phyloP scores from a whole-genome alignment of 2,113 vertebrate species.

The Pipa parva region DNA sequence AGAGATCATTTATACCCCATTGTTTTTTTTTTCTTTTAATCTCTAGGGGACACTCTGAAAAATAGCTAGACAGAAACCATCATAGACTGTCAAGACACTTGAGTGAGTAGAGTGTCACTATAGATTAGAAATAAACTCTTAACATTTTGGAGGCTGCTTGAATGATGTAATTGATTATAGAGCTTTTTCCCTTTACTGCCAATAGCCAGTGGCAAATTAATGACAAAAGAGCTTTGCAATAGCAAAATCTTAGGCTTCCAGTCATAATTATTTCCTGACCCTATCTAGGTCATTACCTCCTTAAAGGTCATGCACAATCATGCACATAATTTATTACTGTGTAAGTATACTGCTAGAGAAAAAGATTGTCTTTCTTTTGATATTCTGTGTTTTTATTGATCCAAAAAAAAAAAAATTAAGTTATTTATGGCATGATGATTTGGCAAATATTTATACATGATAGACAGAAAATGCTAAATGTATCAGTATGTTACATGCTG shows the following conservation, averaged over 20 bases:
- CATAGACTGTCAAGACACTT: not conserved
- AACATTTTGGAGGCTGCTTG: not conserved
- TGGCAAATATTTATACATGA: too few relatives aligned
- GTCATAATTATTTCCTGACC: constrained; percentile 24
- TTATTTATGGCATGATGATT: not conserved
- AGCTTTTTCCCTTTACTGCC: not conserved
- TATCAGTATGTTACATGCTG: too few relatives aligned
- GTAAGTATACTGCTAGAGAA: constrained; percentile 10
- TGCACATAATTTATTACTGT: constrained; percentile 19
- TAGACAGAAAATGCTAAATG: too few relatives aligned
- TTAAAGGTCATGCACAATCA: constrained; percentile 26
- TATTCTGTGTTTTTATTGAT: not conserved
- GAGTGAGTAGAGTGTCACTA: not conserved
- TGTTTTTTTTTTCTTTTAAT: not conserved
- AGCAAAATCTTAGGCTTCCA: constrained; percentile 18
- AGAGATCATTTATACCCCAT: not conserved
- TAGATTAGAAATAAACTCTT: not conserved
- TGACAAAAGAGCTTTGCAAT: constrained; percentile 12
- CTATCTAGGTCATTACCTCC: constrained; percentile 35
- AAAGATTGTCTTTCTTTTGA: not conserved
- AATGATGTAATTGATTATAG: constrained; percentile 5
- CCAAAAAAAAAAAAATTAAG: not conserved
- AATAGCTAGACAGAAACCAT: not conserved
- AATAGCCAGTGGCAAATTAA: constrained; percentile 3
- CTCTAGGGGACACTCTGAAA: not conserved